A percentile compares a stretch with the other conserved stretches of the same genome.
Evolutionary conservation across 2,888 invertebrate genomes (phyloP).

Genomic region (Tenthredo mesomela): DNA sequence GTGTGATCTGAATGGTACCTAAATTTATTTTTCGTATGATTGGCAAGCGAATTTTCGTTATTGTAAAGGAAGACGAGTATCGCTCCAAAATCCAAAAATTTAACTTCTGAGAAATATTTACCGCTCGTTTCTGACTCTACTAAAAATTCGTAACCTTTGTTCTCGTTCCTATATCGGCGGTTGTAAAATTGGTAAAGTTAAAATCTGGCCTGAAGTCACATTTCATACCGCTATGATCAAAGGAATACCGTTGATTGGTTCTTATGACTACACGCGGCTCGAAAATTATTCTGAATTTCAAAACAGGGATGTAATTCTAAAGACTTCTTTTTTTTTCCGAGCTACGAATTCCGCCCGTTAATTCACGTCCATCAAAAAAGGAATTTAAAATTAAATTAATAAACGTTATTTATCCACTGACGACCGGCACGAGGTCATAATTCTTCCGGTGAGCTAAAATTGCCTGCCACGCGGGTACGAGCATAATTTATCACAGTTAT

Average conservation of each 20-base stretch:
- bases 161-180: not conserved
- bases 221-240: not conserved
- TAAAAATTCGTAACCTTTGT: not conserved
- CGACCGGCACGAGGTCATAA: slow-evolving; percentile 7
- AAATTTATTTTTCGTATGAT: not conserved
- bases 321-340: not conserved
- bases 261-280: not conserved
- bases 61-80: not conserved
- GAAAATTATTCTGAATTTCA: not conserved
- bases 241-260: slow-evolving; percentile 36
- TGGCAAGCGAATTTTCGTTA: no score
- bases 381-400: slow-evolving; percentile 13
- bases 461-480: slow-evolving; percentile 10
- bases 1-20: not conserved
- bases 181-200: not conserved
- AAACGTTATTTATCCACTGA: slow-evolving; percentile 1
- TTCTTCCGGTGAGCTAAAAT: slow-evolving; percentile 26
- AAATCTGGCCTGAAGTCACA: slow-evolving; percentile 8
- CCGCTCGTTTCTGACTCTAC: not conserved
- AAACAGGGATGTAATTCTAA: not conserved
- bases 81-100: not conserved
- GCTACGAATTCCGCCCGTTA: not conserved
- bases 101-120: not conserved
- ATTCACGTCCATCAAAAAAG: not conserved
- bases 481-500: slow-evolving; percentile 35